Conservation (phyloP, 2,888 invertebrate species). For the Melipona bicolor region DNA sequence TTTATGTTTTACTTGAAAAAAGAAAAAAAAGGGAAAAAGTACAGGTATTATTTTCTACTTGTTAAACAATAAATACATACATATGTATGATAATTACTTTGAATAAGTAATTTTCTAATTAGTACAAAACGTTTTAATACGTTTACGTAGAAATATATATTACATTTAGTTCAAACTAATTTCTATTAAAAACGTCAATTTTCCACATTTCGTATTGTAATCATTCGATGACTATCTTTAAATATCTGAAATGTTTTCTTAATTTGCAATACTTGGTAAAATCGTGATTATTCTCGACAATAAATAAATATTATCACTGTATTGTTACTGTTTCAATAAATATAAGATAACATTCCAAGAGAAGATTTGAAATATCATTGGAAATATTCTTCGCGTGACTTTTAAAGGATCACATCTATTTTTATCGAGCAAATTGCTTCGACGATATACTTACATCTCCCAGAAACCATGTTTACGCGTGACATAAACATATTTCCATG, state of each 20-base stretch:
- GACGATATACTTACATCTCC: background rate
- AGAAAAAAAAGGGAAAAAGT: background rate
- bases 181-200: background rate
- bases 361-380: background rate
- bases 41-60: background rate
- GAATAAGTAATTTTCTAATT: background rate
- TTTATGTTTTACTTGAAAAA: background rate
- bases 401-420: constrained; percentile 6
- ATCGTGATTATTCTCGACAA: too few relatives aligned
- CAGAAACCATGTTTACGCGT: background rate
- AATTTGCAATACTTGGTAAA: background rate
- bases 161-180: background rate
- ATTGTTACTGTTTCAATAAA: background rate
- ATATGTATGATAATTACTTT: background rate
- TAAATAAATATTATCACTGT: background rate
- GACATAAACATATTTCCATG: background rate
- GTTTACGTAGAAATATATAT: background rate
- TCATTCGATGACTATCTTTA: background rate
- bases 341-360: constrained; percentile 7
- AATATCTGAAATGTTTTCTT: background rate
- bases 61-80: background rate
- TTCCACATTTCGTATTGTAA: background rate
- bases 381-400: constrained; percentile 17
- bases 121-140: background rate
- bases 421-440: constrained; percentile 18